These are phyloP conservation scores for Zoanthus sociatus DNA, from an alignment of 92 coral and sea anemone genomes.

Conservation along the genomic window DNA sequence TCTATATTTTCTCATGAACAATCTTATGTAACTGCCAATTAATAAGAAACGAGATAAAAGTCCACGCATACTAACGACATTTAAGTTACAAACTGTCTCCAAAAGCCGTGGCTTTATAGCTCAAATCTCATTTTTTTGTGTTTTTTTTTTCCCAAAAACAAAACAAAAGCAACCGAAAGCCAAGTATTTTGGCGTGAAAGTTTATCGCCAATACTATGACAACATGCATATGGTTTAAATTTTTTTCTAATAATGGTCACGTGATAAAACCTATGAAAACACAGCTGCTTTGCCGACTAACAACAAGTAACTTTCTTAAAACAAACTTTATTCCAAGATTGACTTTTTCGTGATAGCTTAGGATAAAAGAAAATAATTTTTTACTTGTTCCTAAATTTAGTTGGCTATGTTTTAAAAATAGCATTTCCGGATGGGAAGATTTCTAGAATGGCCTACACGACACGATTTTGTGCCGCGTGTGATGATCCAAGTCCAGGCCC, in stretches of 20 bases:
- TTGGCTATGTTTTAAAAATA: neutral
- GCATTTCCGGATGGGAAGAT: neutral
- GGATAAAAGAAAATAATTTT: neutral
- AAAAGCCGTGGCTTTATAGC: no score
- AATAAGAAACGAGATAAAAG: no score
- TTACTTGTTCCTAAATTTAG: neutral
- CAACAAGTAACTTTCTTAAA: neutral
- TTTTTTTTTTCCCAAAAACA: no score
- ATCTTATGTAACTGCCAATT: no score
- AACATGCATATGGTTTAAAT: no score
- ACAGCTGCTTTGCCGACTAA: neutral
- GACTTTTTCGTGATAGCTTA: neutral
- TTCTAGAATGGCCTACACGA: slow-evolving; percentile 43
- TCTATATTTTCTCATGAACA: no score
- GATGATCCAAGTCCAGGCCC: slow-evolving; percentile 94
- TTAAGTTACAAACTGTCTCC: no score
- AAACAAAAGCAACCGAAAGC: no score
- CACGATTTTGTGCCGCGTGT: slow-evolving; percentile 80
- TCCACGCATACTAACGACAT: no score
- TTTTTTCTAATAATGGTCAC: neutral
- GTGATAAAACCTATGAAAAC: slow-evolving; percentile 12
- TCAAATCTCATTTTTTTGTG: no score
- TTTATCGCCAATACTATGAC: no score
- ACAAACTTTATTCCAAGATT: neutral
- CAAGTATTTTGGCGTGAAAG: no score